Conservation (phyloP, 2,888 invertebrate genomes). For the Plebejus melissa region DNA sequence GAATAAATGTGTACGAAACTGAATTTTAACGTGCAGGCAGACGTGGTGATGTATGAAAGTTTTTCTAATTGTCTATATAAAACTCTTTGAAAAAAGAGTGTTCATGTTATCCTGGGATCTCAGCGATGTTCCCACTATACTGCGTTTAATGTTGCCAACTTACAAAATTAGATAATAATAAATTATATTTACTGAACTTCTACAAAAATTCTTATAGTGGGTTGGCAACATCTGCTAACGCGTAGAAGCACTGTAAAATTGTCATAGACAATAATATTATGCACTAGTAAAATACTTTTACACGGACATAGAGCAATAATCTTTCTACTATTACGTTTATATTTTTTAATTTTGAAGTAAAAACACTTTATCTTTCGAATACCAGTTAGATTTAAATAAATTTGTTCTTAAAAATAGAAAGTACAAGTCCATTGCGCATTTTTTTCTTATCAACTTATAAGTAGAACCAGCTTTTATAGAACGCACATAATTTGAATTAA, state of each 20-base stretch:
- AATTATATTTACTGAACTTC: constrained; percentile 12
- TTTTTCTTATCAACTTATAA: background rate
- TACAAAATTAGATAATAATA: constrained; percentile 14
- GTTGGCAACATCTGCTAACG: constrained; percentile 11
- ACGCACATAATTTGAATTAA: constrained; percentile 3
- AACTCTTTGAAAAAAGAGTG: background rate
- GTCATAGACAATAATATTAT: constrained; percentile 28
- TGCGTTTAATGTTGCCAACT: constrained; percentile 18
- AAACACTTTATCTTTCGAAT: background rate
- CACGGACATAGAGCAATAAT: constrained; percentile 20
- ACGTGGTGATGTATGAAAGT: background rate
- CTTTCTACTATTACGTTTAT: background rate
- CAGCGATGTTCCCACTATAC: background rate
- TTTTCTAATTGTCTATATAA: background rate
- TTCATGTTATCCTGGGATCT: background rate
- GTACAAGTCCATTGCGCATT: background rate
- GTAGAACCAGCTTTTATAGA: background rate
- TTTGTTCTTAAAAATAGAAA: background rate
- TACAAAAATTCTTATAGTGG: background rate
- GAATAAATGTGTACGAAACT: background rate
- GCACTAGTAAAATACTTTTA: constrained; percentile 24
- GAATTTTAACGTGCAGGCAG: background rate
- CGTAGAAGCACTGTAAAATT: constrained; percentile 23
- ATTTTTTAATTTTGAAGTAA: background rate
- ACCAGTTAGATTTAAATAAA: background rate